phyloP scores from a whole-genome alignment of 2,797 vertebrate species.

The Lateolabrax maculatus region DNA sequence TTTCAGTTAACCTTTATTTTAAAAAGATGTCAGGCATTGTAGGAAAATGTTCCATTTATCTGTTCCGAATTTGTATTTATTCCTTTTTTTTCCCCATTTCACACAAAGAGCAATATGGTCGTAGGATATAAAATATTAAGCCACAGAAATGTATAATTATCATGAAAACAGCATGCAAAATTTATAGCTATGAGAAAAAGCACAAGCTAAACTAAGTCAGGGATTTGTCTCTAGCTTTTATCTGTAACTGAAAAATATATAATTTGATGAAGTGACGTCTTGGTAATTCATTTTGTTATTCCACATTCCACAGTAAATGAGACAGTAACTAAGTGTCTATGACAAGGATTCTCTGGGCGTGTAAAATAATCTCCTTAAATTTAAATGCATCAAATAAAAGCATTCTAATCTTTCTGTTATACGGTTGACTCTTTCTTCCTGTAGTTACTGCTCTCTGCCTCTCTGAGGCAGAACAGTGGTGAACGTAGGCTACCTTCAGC shows the following conservation, averaged over 20 bases:
- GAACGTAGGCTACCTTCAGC: conserved; percentile 90
- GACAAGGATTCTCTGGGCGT: too few relatives aligned
- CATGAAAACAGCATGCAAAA: not conserved
- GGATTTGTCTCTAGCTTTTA: not conserved
- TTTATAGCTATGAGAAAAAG: too few relatives aligned
- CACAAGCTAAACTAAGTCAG: not conserved
- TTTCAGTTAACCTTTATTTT: not conserved
- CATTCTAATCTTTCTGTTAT: too few relatives aligned
- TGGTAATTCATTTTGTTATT: not conserved
- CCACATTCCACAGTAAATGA: too few relatives aligned
- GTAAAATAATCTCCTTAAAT: too few relatives aligned
- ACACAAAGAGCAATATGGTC: not conserved
- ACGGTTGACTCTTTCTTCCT: too few relatives aligned
- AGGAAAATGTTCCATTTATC: not conserved
- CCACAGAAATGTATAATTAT: not conserved
- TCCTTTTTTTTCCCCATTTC: too few relatives aligned
- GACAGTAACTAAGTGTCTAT: not conserved
- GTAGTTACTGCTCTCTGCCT: too few relatives aligned
- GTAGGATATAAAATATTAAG: too few relatives aligned
- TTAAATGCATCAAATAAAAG: too few relatives aligned
- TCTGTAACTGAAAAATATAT: not conserved
- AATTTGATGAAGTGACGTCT: not conserved
- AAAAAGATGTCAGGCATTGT: not conserved
- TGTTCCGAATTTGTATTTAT: too few relatives aligned
- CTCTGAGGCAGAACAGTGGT: not conserved